phyloP scores from a whole-genome alignment of 1,140 invertebrate species.

The Brachionus rotundiformis region DNA sequence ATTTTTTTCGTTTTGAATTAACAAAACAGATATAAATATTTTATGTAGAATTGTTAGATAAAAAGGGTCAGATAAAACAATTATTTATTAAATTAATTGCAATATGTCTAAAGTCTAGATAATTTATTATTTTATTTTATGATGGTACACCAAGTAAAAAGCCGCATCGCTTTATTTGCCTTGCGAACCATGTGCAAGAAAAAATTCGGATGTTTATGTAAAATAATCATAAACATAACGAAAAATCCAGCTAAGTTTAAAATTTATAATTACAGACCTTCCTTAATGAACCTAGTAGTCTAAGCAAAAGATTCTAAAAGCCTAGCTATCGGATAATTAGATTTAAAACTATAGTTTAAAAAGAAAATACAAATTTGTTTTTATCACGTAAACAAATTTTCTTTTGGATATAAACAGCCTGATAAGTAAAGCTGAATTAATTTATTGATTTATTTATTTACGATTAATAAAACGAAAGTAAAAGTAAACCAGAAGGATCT shows the following conservation, averaged over 20 bases:
- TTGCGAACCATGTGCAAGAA: background rate
- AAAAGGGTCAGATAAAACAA: background rate
- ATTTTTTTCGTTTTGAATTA: slow-evolving; percentile 7
- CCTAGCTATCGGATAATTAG: background rate
- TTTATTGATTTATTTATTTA: background rate
- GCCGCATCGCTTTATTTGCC: too few species aligned
- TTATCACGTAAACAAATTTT: slow-evolving; percentile 16
- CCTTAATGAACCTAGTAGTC: background rate
- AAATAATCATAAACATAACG: background rate
- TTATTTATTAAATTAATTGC: background rate
- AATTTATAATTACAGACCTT: background rate
- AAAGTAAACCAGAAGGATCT: background rate
- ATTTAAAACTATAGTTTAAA: background rate
- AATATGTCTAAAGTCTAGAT: background rate
- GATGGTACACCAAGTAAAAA: background rate
- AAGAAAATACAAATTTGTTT: background rate
- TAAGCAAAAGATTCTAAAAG: slow-evolving; percentile 7
- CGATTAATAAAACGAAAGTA: background rate
- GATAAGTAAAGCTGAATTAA: background rate
- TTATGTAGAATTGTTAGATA: slow-evolving; percentile 1
- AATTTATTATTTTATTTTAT: background rate
- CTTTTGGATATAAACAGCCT: background rate
- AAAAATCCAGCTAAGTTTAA: background rate
- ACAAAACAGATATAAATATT: slow-evolving; percentile 11
- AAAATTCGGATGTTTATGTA: background rate